Evolutionary conservation across 2,888 invertebrate genomes (phyloP), one percentile per base, ranked within the genome.

Genomic region (Dione vanillae): DNA sequence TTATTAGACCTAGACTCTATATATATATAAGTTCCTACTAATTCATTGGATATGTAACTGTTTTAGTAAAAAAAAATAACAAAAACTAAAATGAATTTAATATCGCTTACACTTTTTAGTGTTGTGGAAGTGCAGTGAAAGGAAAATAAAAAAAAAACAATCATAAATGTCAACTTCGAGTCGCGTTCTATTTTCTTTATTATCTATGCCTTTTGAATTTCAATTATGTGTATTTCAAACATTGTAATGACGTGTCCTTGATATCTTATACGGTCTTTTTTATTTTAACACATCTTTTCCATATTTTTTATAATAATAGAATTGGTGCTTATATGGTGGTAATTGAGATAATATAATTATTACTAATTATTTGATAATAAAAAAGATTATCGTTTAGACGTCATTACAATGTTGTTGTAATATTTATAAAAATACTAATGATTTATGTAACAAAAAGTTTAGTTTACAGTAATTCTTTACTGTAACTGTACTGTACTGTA

Each of bases 301-400:
- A 56, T 56, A 16, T 14, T 16, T 16, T 37, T 37, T 40, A 40
- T 56, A 37, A 20, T 37, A 37, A 35, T 54, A 37, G 16, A 56
- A 56, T 56, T 56, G 56, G 56, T 56, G 56, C 56, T 56, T 40
- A 56, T 16, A 56, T 56, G 37, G 56, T 56, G 37, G 37, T 56
- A 37, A 54, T 54, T 35, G 2, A 56, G 35, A 56, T 35, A 56
- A 37, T 37, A 37, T 16, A 56, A 37, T 37, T 54, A 37, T 54
- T 9, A 35, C 10, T n/a, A 27, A 37, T 54, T 11, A 16, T 16
- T 37, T 6, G n/a, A 16, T 54, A 11, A 37, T 54, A 16, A 6
- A 37, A n/a, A 35, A 54, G 14, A 54, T 35, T n/a, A 9, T 12
- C 27, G 10, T 6, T 12, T 10, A 16, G 37, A 56, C 54, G 54